Evolutionary conservation across 2,113 vertebrate species (phyloP).

Genomic region (Sander vitreus): DNA sequence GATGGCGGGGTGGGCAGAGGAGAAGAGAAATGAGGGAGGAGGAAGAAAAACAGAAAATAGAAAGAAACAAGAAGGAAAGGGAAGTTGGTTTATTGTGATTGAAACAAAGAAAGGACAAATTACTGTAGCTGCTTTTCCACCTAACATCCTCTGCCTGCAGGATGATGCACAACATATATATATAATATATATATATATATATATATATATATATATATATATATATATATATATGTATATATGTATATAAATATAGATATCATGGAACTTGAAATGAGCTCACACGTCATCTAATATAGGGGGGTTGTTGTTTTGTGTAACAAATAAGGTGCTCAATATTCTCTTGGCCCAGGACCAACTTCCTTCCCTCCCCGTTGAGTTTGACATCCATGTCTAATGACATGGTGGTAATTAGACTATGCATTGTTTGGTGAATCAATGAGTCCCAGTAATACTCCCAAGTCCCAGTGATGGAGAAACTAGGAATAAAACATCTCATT

Average conservation of each 20-base stretch:
- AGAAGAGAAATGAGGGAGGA: not conserved
- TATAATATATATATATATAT: too few species aligned
- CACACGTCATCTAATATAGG: constrained; percentile 10
- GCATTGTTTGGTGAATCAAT: constrained; percentile 58
- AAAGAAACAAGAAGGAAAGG: constrained; percentile 22
- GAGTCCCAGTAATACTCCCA: constrained; percentile 45
- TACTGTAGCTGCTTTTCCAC: constrained; percentile 31
- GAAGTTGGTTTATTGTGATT: constrained; percentile 46
- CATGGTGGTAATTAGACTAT: constrained; percentile 57
- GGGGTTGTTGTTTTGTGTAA: constrained; percentile 23
- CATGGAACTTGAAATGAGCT: constrained; percentile 22
- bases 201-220: not conserved
- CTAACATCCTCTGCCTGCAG: constrained; percentile 7
- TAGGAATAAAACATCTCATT: constrained; percentile 16
- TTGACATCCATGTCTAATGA: constrained; percentile 65
- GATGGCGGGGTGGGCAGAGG: not conserved
- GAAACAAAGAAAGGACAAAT: constrained; percentile 47
- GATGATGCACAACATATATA: not conserved
- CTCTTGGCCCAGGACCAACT: constrained; percentile 58
- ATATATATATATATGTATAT: not conserved
- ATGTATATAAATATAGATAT: not conserved
- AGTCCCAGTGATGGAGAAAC: constrained; percentile 39
- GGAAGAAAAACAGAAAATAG: constrained; percentile 5
- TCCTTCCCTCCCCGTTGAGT: constrained; percentile 40
- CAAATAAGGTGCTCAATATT: constrained; percentile 65